These are phyloP conservation scores for Atrichornis clamosus DNA, from an alignment of 2,113 vertebrate species.

Conservation along the genomic window DNA sequence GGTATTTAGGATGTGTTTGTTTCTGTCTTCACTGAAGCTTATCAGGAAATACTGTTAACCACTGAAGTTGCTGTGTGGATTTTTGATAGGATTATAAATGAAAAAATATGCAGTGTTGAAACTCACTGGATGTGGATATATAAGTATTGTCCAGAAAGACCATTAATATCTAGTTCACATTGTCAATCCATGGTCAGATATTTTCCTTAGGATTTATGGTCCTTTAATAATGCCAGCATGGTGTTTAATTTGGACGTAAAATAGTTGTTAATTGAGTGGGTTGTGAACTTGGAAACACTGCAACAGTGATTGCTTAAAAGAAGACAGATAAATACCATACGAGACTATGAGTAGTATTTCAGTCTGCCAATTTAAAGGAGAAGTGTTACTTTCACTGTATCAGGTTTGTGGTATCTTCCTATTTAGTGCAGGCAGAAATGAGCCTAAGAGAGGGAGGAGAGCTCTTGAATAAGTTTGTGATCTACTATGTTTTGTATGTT, in stretches of 20 bases:
- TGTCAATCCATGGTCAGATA: background rate
- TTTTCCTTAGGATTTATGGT: background rate
- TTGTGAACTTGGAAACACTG: background rate
- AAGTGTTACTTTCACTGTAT: background rate
- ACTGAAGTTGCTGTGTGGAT: background rate
- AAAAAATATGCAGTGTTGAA: background rate
- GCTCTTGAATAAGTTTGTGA: background rate
- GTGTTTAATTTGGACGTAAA: background rate
- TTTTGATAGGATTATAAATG: background rate
- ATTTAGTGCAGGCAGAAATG: background rate
- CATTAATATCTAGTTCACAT: background rate
- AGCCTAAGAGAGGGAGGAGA: background rate
- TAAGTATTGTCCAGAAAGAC: background rate
- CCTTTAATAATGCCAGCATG: background rate
- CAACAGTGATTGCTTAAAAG: background rate
- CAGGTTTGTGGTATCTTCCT: background rate
- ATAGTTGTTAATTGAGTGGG: background rate
- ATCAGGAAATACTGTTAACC: background rate
- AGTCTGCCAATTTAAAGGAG: background rate
- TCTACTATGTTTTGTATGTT: background rate
- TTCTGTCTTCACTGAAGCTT: background rate
- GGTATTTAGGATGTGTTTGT: background rate
- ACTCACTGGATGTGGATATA: background rate
- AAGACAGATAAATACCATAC: background rate
- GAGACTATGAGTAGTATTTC: background rate